Evolutionary conservation across 2,797 vertebrate species (phyloP).

Genomic region (Rhinogobio ventralis): DNA sequence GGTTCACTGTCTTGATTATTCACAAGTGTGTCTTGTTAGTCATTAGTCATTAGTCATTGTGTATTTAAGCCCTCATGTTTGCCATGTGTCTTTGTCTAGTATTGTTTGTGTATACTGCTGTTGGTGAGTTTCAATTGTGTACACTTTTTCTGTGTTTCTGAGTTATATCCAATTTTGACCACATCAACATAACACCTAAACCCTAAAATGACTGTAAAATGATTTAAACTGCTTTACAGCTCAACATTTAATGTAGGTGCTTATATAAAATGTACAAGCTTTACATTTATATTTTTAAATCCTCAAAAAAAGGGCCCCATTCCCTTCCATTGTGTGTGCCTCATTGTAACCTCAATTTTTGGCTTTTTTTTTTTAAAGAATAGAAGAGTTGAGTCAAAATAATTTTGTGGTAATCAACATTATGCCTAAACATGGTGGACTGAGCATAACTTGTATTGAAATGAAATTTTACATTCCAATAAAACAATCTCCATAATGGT

Average conservation of each 20-base stretch:
- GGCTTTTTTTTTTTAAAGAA: background rate
- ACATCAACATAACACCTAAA: background rate
- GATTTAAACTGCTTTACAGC: background rate
- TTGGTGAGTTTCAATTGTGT: too few species aligned
- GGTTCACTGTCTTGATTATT: too few species aligned
- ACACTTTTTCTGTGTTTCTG: too few species aligned
- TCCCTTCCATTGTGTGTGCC: background rate
- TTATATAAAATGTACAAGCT: background rate
- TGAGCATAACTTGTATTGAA: background rate
- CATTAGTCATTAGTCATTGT: too few species aligned
- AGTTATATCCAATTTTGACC: background rate
- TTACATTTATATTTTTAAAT: background rate
- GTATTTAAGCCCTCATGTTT: too few species aligned
- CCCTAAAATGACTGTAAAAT: background rate
- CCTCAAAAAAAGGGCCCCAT: background rate
- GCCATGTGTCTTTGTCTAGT: too few species aligned
- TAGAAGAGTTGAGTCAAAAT: background rate
- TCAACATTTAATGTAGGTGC: background rate
- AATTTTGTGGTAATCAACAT: background rate
- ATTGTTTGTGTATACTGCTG: too few species aligned
- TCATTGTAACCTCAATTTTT: background rate
- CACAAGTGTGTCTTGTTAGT: too few species aligned
- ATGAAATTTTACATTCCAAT: background rate
- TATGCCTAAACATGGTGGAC: background rate
- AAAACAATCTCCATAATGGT: conserved; percentile 1